Percentiles rank a stretch among this genome's conserved stretches.
These are phyloP conservation scores for Ethmia dodecea DNA, from an alignment of 2,888 invertebrate genomes.

Conservation along the genomic window DNA sequence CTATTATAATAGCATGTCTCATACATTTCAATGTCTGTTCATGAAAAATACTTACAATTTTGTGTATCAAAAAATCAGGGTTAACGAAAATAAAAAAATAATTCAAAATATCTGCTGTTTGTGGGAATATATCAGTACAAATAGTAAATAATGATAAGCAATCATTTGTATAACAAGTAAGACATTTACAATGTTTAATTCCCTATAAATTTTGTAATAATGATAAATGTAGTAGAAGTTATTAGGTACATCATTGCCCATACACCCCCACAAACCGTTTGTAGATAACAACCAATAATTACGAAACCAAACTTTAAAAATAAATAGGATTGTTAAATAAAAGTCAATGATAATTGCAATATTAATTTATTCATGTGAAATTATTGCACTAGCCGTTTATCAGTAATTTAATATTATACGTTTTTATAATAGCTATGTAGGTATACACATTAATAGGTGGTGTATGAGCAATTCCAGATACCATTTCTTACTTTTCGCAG, in stretches of 20 bases:
- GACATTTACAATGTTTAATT: conserved; percentile 3
- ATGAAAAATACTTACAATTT: no score
- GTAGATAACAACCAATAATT: conserved; percentile 45
- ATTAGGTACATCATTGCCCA: conserved; percentile 57
- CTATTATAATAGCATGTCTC: no score
- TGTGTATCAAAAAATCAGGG: conserved; percentile 24
- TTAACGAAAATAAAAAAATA: conserved; percentile 35
- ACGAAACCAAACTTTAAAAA: conserved; percentile 50
- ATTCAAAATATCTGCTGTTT: conserved; percentile 47
- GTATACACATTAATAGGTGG: conserved; percentile 61
- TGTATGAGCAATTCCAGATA: conserved; percentile 71
- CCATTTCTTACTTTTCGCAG: conserved; percentile 5
- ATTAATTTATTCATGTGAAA: conserved; percentile 57
- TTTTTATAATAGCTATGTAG: conserved; percentile 42
- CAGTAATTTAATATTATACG: conserved; percentile 10
- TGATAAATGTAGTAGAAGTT: conserved; percentile 10
- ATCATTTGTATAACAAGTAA: conserved; percentile 4
- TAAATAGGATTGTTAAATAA: conserved; percentile 68
- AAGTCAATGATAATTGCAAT: conserved; percentile 59
- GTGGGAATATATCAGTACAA: conserved; percentile 72
- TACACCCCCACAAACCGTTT: conserved; percentile 76
- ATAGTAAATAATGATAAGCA: conserved; percentile 19
- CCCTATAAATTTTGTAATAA: conserved; percentile 1
- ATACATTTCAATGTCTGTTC: no score
- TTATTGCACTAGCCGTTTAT: conserved; percentile 54